A percentile compares a stretch with the other conserved stretches of the same genome.
These are phyloP conservation scores for Drosophila arizonae DNA, from an alignment of 1,140 invertebrate genomes.

Conservation along the genomic window DNA sequence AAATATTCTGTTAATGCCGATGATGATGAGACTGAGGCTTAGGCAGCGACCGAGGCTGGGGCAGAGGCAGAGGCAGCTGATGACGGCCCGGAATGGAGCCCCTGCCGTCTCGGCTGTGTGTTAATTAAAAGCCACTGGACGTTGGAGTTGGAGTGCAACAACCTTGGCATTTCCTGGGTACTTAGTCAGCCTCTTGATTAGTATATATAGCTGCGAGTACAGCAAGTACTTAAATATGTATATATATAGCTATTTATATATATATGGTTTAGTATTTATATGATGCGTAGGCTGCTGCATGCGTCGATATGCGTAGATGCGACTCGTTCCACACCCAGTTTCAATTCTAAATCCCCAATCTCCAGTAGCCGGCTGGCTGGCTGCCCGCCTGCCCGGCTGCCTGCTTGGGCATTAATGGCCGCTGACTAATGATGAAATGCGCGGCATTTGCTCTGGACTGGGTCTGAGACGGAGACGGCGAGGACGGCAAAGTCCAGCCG, in stretches of 20 bases:
- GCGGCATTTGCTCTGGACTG: constrained; percentile 62
- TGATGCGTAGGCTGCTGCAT: constrained; percentile 66
- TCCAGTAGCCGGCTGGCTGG: constrained; percentile 30
- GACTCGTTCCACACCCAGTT: constrained; percentile 34
- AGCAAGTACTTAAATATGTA: constrained; percentile 19
- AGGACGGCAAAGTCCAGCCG: constrained; percentile 18
- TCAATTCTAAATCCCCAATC: constrained; percentile 44
- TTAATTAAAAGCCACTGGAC: constrained; percentile 81
- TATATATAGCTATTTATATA: constrained; percentile 11
- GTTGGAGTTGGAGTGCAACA: constrained; percentile 74
- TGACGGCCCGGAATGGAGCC: constrained; percentile 26
- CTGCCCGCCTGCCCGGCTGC: constrained; percentile 45
- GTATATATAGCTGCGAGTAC: constrained; percentile 28
- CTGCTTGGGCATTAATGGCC: constrained; percentile 72
- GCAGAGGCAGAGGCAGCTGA: neutral
- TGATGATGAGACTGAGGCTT: neutral
- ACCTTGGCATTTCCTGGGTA: constrained; percentile 79
- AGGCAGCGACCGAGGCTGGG: neutral
- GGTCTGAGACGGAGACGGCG: neutral
- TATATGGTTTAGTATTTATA: constrained; percentile 24
- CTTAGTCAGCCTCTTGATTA: constrained; percentile 76
- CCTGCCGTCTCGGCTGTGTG: constrained; percentile 62
- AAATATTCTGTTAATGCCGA: constrained; percentile 51
- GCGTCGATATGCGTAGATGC: constrained; percentile 49
- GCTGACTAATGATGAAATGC: constrained; percentile 81